Evolutionary conservation across 92 coral and sea anemone species (phyloP), one percentile per base, ranked within the genome.

Genomic region (Parazoanthus darwini): DNA sequence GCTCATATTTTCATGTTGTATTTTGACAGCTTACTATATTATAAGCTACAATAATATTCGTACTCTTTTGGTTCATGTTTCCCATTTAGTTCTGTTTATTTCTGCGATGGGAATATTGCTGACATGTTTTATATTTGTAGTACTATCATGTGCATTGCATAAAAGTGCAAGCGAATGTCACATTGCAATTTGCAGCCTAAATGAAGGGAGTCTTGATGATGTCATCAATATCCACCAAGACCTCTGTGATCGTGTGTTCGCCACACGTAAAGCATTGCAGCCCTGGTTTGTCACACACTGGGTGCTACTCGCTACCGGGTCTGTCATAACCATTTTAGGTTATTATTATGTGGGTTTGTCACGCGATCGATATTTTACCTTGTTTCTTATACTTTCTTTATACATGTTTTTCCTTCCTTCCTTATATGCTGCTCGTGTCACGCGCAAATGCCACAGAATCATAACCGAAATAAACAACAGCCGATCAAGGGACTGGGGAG

Each of bases 201-300:
- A 16, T 6, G 82, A 78, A 44, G 82, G 82, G 18, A 78, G 82
- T 56, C 82, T 78, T 78, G 82, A 78, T 20, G 35, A 43, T 20
- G 63, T 29, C 66, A 43, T 48, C 59, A 51, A 78, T 46, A 78
- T 78, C 66, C 82, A 78, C 51, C 82, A 78, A 51, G 63, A 78
- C 51, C 37, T 78, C 15, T 78, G 82, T 20, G 66, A 78, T 46
- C 23, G 80, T 37, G 51, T 77, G 46, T 42, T 77, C 51, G 46
- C 48, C 9, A 37, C 80, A 20, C 42, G 80, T 25, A 38, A 43
- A 36, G 79, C 79, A 75, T 37, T 75, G 9, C 79, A 75, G 48
- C 44, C 79, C 8, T 75, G 79, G 79, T 75, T 75, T 75, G 79
- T 33, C 44, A 37, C 79, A 36, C 44, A 36, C 48, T 75, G 43